Percentiles rank a stretch among this genome's conserved stretches.
phyloP scores from a whole-genome alignment of 2,888 invertebrate species.

The Ernsta delagoae region DNA sequence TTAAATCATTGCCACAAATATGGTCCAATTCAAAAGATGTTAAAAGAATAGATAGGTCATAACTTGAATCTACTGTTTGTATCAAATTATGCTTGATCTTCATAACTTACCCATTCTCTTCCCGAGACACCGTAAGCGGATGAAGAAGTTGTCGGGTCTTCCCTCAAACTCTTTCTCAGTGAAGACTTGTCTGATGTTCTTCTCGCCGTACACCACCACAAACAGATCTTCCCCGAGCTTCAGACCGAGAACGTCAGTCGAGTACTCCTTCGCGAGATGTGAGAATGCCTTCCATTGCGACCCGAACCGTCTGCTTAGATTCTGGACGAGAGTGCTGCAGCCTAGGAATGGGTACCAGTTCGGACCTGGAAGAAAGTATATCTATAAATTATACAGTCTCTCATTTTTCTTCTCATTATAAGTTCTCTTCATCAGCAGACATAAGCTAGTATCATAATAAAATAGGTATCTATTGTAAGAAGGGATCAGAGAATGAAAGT shows the following conservation, averaged over 20 bases:
- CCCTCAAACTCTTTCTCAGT: conserved; percentile 87
- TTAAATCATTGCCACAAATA: too few species aligned
- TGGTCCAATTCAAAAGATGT: too few species aligned
- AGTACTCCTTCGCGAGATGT: conserved; percentile 82
- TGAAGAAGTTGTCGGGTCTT: conserved; percentile 89
- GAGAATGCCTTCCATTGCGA: conserved; percentile 86
- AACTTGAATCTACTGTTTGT: too few species aligned
- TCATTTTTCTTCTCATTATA: too few species aligned
- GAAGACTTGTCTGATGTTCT: conserved; percentile 86
- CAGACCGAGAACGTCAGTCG: conserved; percentile 87
- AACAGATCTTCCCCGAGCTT: conserved; percentile 86
- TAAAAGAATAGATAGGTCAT: too few species aligned
- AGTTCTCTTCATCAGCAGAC: too few species aligned
- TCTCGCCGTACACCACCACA: conserved; percentile 86
- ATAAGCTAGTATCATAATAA: too few species aligned
- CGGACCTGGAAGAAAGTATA: conserved; percentile 59
- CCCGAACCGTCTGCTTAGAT: conserved; percentile 57
- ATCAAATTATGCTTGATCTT: too few species aligned
- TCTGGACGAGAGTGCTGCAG: conserved; percentile 58
- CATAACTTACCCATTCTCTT: conserved; percentile 67
- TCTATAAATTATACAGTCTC: too few species aligned
- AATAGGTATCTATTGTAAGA: too few species aligned
- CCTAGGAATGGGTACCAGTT: conserved; percentile 74
- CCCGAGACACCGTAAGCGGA: conserved; percentile 87
- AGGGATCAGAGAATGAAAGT: too few species aligned